These are phyloP conservation scores for Orbicella faveolata DNA, from an alignment of 64 coral and sea anemone species.

Conservation along the genomic window DNA sequence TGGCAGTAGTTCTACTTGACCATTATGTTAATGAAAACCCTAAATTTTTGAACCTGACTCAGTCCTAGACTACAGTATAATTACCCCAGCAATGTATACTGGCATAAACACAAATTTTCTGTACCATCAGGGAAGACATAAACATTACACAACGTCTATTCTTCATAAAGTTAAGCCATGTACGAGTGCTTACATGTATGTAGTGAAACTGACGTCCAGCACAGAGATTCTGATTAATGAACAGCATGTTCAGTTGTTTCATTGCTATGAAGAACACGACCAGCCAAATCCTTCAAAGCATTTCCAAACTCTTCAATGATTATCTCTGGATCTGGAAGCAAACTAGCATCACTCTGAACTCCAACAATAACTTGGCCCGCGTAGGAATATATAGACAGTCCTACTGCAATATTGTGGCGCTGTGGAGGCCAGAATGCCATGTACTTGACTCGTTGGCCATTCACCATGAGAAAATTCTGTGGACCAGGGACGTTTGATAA, in stretches of 20 bases:
- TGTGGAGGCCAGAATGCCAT: conserved; percentile 90
- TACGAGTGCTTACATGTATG: background rate
- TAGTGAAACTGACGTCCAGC: background rate
- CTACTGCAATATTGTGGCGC: conserved; percentile 70
- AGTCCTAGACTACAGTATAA: no score
- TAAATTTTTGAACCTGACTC: no score
- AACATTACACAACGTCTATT: no score
- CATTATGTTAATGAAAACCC: no score
- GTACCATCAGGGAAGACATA: no score
- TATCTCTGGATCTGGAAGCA: conserved; percentile 72
- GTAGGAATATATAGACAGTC: conserved; percentile 78
- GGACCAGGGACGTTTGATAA: conserved; percentile 96
- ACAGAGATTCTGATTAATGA: background rate
- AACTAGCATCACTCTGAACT: conserved; percentile 61
- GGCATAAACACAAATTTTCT: no score
- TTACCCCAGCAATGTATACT: no score
- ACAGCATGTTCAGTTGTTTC: background rate
- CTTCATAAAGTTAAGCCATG: no score
- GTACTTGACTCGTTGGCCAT: conserved; percentile 37
- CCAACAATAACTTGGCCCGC: conserved; percentile 76
- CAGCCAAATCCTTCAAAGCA: conserved; percentile 62
- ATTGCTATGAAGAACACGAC: conserved; percentile 27
- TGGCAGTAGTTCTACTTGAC: no score
- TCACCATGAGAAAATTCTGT: conserved; percentile 32
- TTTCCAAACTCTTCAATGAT: conserved; percentile 69